These are phyloP conservation scores for Dichetophora obliterata DNA, from an alignment of 2,888 invertebrate species.

Conservation along the genomic window DNA sequence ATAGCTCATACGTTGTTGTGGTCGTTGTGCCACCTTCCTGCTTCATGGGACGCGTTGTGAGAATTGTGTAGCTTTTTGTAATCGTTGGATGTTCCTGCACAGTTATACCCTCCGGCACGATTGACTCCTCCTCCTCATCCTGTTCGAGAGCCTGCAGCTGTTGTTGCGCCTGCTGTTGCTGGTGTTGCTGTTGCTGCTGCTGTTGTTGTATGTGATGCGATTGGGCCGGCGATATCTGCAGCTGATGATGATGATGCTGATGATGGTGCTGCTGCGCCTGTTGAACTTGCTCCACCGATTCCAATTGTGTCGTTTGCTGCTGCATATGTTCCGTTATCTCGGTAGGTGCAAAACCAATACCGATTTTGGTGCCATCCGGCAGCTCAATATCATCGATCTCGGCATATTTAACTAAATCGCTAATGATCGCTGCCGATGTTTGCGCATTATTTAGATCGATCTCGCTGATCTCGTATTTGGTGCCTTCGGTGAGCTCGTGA, in stretches of 20 bases:
- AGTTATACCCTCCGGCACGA: slow-evolving; percentile 59
- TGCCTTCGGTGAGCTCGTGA: slow-evolving; percentile 66
- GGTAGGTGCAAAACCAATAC: slow-evolving; percentile 68
- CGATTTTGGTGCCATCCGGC: slow-evolving; percentile 70
- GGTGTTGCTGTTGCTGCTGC: slow-evolving; percentile 48
- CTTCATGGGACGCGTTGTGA: slow-evolving; percentile 68
- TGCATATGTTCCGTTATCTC: slow-evolving; percentile 69
- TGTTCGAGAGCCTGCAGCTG: slow-evolving; percentile 60
- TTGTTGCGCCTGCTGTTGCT: slow-evolving; percentile 55
- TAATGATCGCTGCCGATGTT: slow-evolving; percentile 68
- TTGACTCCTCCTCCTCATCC: slow-evolving; percentile 60
- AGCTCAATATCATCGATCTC: slow-evolving; percentile 70
- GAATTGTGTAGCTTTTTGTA: slow-evolving; percentile 69
- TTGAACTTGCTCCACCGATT: slow-evolving; percentile 56
- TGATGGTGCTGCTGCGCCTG: slow-evolving; percentile 56
- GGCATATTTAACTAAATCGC: slow-evolving; percentile 69
- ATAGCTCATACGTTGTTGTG: slow-evolving; percentile 66
- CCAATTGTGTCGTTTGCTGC: slow-evolving; percentile 59
- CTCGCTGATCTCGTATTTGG: slow-evolving; percentile 69
- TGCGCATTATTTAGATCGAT: slow-evolving; percentile 69
- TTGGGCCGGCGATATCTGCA: slow-evolving; percentile 51
- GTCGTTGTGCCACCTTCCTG: slow-evolving; percentile 63
- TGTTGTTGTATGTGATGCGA: slow-evolving; percentile 53
- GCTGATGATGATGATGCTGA: slow-evolving; percentile 52
- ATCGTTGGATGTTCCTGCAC: slow-evolving; percentile 61